Evolutionary conservation across 2,113 vertebrate species (phyloP), one percentile per base, ranked within the genome.

Genomic region (Ornithorhynchus anatinus): DNA sequence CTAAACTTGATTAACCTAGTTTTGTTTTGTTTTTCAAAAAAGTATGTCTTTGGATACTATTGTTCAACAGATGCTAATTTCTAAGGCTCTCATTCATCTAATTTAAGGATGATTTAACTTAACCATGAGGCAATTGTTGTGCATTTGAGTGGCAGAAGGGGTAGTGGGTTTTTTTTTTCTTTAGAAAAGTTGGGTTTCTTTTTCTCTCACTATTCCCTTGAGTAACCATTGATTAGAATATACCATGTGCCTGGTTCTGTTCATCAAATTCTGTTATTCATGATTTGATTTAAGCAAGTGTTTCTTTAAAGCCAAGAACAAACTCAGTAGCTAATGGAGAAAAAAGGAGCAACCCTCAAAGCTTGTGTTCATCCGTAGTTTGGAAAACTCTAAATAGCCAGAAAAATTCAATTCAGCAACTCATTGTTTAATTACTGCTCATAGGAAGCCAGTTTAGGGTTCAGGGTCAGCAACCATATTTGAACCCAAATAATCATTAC

Each of bases 41-140:
- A 44, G 32, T 51, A 3, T 6, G 3, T 17, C 14, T 31, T 37
- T 12, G 19, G 17, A 11, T 61, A 31, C n/a, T 25, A 31, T 47
- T 60, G 20, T 38, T 66, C 43, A 75, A 62, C 45, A 76, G 37
- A 70, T n/a, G 16, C 10, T 65, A 70, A 72, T 59, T 60, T 44
- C 22, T 62, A 10, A 37, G 15, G 38, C 17, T 52, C 45, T 45
- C 43, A 31, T 45, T 72, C 65, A 48, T 64, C 45, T 54, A 56
- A 58, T 36, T 72, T 44, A 72, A 66, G 48, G 36, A 19, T 65
- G 27, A 42, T 68, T 67, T 33, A 8, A 29, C 9, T 58, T 36
- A 45, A 9, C 48, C 17, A 48, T 58, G 45, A 69, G 36, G 27
- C 31, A 61, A 43, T 31, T 22, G 40, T 5, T 14, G 36, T 7